Percentiles rank a stretch among this genome's conserved stretches.
These are phyloP conservation scores for Saimiri boliviensis DNA, from an alignment of 2,113 vertebrate species.

Conservation along the genomic window DNA sequence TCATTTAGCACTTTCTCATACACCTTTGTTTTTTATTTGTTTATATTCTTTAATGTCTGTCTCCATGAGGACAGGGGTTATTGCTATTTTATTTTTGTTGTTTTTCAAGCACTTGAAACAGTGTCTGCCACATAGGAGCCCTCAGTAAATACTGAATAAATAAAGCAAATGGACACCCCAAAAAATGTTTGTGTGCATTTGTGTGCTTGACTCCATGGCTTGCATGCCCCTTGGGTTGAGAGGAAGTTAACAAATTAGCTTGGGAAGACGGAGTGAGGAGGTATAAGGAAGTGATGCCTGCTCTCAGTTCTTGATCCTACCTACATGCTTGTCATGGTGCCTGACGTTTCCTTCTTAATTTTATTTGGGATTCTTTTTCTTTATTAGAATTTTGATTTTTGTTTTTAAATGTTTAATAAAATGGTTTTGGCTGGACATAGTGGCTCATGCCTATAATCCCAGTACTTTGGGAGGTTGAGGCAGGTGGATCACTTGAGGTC, in stretches of 20 bases:
- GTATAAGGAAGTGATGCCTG: neutral
- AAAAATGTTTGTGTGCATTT: neutral
- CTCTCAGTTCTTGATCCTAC: neutral
- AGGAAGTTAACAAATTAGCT: neutral
- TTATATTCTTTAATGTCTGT: neutral
- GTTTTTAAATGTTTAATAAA: constrained; percentile 1
- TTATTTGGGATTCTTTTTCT: neutral
- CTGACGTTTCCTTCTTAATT: neutral
- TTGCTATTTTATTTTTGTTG: neutral
- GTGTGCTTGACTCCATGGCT: neutral
- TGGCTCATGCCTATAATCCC: too few species aligned
- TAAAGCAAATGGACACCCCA: neutral
- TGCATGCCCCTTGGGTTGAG: neutral
- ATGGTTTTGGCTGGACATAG: neutral
- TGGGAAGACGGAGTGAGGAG: neutral
- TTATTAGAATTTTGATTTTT: neutral
- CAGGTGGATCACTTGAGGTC: too few species aligned
- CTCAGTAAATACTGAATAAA: neutral
- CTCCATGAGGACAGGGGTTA: neutral
- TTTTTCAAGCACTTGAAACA: neutral
- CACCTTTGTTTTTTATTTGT: neutral
- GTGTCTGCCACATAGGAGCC: neutral
- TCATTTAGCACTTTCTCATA: neutral
- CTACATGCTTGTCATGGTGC: neutral
- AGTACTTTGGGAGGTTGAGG: too few species aligned